phyloP scores from a whole-genome alignment of 2,113 vertebrate species.

The Climacteris rufus region DNA sequence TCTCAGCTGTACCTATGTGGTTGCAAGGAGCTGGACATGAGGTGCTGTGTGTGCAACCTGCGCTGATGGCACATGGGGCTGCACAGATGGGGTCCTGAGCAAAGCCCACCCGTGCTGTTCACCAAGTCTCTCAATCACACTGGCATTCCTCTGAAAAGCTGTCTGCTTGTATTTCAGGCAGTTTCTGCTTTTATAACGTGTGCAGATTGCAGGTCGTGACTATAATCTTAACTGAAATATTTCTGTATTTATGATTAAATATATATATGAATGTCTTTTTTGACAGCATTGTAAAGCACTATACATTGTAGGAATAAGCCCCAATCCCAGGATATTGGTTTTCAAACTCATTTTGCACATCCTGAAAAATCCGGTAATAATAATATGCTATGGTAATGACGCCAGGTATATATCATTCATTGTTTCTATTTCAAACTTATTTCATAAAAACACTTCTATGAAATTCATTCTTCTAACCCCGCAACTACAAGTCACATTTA shows the following conservation, averaged over 20 bases:
- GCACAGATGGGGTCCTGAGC: rapidly evolving
- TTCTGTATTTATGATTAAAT: not conserved
- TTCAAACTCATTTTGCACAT: not conserved
- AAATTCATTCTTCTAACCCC: slow-evolving; percentile 2
- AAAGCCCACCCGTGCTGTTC: rapidly evolving
- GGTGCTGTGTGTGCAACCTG: rapidly evolving
- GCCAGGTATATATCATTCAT: not conserved
- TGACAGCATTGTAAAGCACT: not conserved
- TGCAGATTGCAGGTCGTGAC: not conserved
- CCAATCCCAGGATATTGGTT: not conserved
- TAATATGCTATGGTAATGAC: not conserved
- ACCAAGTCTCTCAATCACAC: not conserved
- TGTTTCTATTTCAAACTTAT: not conserved
- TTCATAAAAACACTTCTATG: slow-evolving; percentile 14
- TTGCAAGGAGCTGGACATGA: rapidly evolving
- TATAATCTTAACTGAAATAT: not conserved
- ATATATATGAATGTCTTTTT: not conserved
- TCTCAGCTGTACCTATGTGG: rapidly evolving
- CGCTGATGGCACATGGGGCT: rapidly evolving
- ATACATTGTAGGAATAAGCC: not conserved
- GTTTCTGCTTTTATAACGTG: not conserved
- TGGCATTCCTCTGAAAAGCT: not conserved
- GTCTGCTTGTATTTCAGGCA: not conserved
- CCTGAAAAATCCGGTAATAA: not conserved
- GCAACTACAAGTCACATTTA: not conserved